Base-by-base conservation (phyloP, 2,888 invertebrate genomes). In the Epinotia demarniana region DNA sequence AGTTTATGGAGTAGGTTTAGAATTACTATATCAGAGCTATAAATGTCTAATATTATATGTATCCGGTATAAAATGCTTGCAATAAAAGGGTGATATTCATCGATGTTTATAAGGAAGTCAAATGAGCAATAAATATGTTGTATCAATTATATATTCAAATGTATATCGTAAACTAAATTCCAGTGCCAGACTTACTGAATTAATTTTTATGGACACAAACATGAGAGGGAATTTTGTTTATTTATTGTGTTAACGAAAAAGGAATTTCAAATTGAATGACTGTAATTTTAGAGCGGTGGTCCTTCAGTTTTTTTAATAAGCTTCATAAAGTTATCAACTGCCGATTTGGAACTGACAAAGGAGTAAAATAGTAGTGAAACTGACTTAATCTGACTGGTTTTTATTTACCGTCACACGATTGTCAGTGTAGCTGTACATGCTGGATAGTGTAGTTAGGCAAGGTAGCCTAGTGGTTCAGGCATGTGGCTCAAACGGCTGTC, bases 91-190 rank as follows among this genome's bases (percentile, higher is more conserved):
- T 33, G 16, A 39, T 9, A 39, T 27, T 16, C 16, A 53, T 53
- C 53, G 3, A n/a, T 11, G 53, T 53, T 53, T 27, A 53, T 33
- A 11, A 49, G 27, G 27, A 66, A 12, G 27, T 53, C 16, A 66
- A 27, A 53, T 55, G 11, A 16, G 53, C 33, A 67, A 67, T 67
- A 67, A 67, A 27, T 27, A 16, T 53, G 12, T 9, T 58, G 12
- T 60, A 18, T 27, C 6, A 18, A 66, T 55, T 55, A 55, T 33
- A 53, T 66, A 64, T 64, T 43, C 18, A 19, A 63, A 23, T 19
- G 2, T 12, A 43, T 46, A 63, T 46, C 63, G 19, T 63, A 46
- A 63, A 63, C 13, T 13, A 46, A 19, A 13, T 46, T 13, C 46
- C 46, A 23, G 19, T 13, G 3, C 46, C 46, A 23, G 19, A 8